Evolutionary conservation across 2,888 invertebrate genomes (phyloP).

Genomic region (Homarus gammarus): DNA sequence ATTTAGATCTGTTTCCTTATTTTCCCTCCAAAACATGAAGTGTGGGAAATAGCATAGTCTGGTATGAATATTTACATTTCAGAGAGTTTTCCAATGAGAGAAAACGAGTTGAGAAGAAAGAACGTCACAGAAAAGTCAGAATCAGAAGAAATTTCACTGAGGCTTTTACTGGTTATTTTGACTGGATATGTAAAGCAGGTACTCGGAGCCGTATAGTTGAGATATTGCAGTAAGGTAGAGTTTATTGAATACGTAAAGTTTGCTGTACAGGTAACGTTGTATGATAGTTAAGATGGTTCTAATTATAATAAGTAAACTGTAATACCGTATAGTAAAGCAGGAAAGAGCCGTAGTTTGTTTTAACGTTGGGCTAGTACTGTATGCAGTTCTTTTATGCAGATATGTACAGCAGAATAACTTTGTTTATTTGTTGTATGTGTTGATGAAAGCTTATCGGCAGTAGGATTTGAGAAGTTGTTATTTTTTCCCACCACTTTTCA

Average conservation of each 20-base stretch:
- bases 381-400: no score
- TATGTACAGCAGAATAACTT: no score
- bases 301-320: neutral
- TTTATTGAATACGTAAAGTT: neutral
- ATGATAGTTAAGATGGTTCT: no score
- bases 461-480: no score
- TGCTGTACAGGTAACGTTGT: neutral
- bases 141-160: slow-evolving; percentile 81
- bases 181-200: slow-evolving; percentile 98
- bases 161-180: slow-evolving; percentile 81
- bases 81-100: slow-evolving; percentile 82
- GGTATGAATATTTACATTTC: slow-evolving; percentile 56
- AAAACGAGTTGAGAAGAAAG: slow-evolving; percentile 81
- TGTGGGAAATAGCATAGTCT: neutral
- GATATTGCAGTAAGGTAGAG: neutral
- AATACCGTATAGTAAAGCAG: neutral
- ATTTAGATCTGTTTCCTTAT: no score
- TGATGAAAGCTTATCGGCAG: no score
- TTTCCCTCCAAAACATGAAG: no score
- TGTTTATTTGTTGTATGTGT: no score
- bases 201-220: slow-evolving; percentile 77
- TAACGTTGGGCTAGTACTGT: neutral
- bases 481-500: no score
- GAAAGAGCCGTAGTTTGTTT: neutral
- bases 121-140: slow-evolving; percentile 81